Evolutionary conservation across 2,797 vertebrate species (phyloP), one percentile per base, ranked within the genome.

Genomic region (Anguilla megastoma): DNA sequence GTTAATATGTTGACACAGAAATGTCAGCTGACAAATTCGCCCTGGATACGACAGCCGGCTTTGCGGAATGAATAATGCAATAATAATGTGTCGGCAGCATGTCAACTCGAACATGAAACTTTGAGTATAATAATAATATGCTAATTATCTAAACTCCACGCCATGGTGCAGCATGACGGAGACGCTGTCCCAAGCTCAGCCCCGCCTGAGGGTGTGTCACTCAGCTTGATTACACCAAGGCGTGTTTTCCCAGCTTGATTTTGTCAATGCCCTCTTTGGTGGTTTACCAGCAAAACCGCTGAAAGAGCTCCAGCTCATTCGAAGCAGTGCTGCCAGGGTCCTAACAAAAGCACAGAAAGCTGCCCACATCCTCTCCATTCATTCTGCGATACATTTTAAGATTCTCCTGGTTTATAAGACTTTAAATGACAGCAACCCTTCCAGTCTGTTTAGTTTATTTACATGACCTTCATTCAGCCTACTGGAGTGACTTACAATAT

Each of bases 1-100:
- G 33, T 79, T 18, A 79, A 79, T 21, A 79, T 79, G 33, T 79
- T 45, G 74, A 79, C 74, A 45, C 30, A 79, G 14, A 79, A 79
- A 18, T 41, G 33, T 41, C 16, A 21, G 74, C 74, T 79, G 74
- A 45, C 3, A 36, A 45, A 21, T 16, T 79, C 1, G 10, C 33
- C 33, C 2, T 41, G 74, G 16, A 41, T 45, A 79, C 6, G 16
- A 79, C 36, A 1, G 30, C 36, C 16, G 0, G 33, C 33, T 79
- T 36, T 21, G 36, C 30, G 33, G 5, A 79, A 45, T 79, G 12
- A 79, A 45, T 79, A 79, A 41, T 41, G 74, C 74, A 79, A 41
- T 41, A 45, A 45, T 71, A 1, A 71, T 14, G 69, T 71, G 36
- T 41, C 36, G 3, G 74, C 74, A 21, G 33, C 33, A 41, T 6